Evolutionary conservation across 2,113 vertebrate genomes (phyloP).

Genomic region (Bufo gargarizans): DNA sequence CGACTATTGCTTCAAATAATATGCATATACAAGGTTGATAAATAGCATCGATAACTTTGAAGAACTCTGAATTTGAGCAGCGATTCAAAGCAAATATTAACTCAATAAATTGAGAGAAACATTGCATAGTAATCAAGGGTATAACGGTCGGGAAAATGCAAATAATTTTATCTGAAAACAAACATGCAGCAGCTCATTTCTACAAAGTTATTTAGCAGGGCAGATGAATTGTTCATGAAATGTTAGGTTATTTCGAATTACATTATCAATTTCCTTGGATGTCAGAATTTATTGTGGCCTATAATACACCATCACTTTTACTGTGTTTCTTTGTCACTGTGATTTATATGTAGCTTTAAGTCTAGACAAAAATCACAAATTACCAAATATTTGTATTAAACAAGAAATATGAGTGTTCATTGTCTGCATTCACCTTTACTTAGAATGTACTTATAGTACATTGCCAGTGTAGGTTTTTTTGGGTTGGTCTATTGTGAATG

Average conservation of each 20-base stretch:
- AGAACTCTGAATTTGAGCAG: slow-evolving; percentile 9
- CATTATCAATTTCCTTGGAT: slow-evolving; percentile 13
- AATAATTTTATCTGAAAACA: slow-evolving; percentile 34
- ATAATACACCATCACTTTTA: background rate
- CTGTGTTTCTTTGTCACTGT: background rate
- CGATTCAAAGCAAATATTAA: slow-evolving; percentile 33
- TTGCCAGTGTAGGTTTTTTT: background rate
- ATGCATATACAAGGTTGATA: background rate
- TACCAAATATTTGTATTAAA: background rate
- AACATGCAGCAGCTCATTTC: slow-evolving; percentile 25
- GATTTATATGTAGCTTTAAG: slow-evolving; percentile 4
- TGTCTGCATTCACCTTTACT: background rate
- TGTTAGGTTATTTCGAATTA: slow-evolving; percentile 11
- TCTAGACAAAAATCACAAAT: background rate
- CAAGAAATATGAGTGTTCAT: background rate
- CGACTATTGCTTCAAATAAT: slow-evolving; percentile 3
- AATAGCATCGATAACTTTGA: slow-evolving; percentile 27
- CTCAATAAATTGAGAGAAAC: slow-evolving; percentile 35
- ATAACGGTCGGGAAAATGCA: slow-evolving; percentile 7
- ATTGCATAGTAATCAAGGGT: slow-evolving; percentile 14
- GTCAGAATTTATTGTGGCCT: background rate
- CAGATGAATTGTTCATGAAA: slow-evolving; percentile 24
- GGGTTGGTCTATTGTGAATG: background rate
- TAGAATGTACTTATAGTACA: background rate
- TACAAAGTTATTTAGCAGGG: slow-evolving; percentile 19